Evolutionary conservation across 1,140 invertebrate species (phyloP), one percentile per base, ranked within the genome.

Genomic region (Aphaenogaster rudis): DNA sequence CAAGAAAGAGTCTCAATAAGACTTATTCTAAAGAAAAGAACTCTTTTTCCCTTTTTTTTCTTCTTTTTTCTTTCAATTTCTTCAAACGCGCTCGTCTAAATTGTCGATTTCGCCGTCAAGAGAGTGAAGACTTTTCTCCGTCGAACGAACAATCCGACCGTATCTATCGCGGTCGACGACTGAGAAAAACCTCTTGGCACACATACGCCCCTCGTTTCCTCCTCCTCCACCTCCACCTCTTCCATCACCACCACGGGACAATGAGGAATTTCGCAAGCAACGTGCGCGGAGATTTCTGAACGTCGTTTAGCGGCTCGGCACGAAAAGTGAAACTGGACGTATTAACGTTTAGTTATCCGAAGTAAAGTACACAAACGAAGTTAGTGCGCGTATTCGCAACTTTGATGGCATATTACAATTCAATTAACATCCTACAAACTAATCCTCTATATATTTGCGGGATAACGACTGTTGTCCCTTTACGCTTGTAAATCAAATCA

Each of bases 241-340:
- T 21, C 67, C 54, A 82, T 61, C 69, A 21, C 50, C 17, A 66
- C 64, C 85, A 45, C 72, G 50, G 79, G 67, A 92, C 92, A 91
- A 92, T 92, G 86, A 92, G 64, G 54, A 86, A 88, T 92, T 92
- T 92, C 91, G 85, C 87, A 92, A 92, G 79, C 17, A 9, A 42
- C n/a, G 50, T 42, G 54, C 61, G 52, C 77, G 59, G 84, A 88
- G 91, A 90, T 86, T 88, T 88, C 86, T 77, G 87, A 69, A 50
- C 52, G 17, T 54, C 88, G 86, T 91, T 93, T 92, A 93, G 86
- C 91, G 76, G 77, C 86, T 72, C 81, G 85, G 50, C 86, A 91
- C 87, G 89, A 93, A 92, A 93, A 93, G 92, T 92, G 92, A 92
- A 92, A 93, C 91, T 89, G 89, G 71, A 86, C 89, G 45, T 45